phyloP scores from a whole-genome alignment of 2,888 invertebrate genomes.

The Cremastinae sp. region DNA sequence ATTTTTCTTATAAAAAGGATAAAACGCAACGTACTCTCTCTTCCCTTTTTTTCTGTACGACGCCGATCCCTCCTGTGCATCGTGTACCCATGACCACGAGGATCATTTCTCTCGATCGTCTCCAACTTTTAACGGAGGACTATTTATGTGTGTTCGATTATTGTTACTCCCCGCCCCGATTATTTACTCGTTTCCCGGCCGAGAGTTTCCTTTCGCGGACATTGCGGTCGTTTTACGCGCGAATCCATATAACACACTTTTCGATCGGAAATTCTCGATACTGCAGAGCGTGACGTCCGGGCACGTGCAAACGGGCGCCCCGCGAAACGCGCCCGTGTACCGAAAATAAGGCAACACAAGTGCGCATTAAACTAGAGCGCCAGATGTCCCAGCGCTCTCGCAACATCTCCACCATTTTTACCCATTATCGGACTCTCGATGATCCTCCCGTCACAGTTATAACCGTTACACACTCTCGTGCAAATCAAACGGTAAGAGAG shows the following conservation, averaged over 20 bases:
- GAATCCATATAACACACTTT: not conserved
- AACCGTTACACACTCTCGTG: not conserved
- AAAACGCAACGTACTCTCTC: slow-evolving; percentile 76
- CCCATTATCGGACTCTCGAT: slow-evolving; percentile 59
- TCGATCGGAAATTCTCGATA: not conserved
- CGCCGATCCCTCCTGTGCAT: slow-evolving; percentile 76
- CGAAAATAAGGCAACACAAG: slow-evolving; percentile 65
- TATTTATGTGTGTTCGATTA: not conserved
- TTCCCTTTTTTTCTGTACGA: slow-evolving; percentile 71
- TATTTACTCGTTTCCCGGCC: slow-evolving; percentile 18
- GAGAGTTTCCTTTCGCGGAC: too few species aligned
- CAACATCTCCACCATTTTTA: slow-evolving; percentile 48
- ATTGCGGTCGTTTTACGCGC: too few species aligned
- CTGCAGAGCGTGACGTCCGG: slow-evolving; percentile 37
- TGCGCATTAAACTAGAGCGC: slow-evolving; percentile 66
- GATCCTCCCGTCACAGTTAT: slow-evolving; percentile 38
- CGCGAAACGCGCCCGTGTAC: slow-evolving; percentile 43
- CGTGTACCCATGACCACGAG: slow-evolving; percentile 66
- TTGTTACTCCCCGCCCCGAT: slow-evolving; percentile 33
- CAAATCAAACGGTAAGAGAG: not conserved
- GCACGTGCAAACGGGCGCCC: slow-evolving; percentile 17
- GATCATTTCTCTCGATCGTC: slow-evolving; percentile 65
- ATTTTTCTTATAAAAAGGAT: too few species aligned
- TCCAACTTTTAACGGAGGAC: slow-evolving; percentile 29
- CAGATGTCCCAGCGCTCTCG: slow-evolving; percentile 63